Evolutionary conservation across 2,888 invertebrate species (phyloP), one percentile per base, ranked within the genome.

Genomic region (Marronus borbonicus): DNA sequence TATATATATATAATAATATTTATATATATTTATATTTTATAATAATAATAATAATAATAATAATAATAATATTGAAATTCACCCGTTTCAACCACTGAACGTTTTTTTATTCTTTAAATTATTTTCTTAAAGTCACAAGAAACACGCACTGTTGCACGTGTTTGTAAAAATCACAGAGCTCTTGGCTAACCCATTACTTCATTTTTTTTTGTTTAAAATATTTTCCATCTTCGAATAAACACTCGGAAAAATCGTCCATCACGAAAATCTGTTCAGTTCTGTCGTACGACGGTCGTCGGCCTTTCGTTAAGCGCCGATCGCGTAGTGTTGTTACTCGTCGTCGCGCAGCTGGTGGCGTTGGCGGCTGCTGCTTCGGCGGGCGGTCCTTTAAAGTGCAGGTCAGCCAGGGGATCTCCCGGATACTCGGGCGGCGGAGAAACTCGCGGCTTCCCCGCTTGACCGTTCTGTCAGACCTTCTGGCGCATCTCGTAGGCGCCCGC

Each of bases 401-500:
- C 83, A 82, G 83, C 85, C 85, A 85, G 84, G 66, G 88, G 88
- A 79, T 86, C 86, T 80, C 88, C 88, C 77, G 89, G 88, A 82
- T 89, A 89, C 77, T 89, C 88, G 70, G 89, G 88, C 50, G 88
- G 89, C 76, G 88, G 89, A 24, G 88, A 88, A 79, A 87, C 86
- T 78, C 88, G 84, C 55, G 83, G 80, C 79, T 84, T 84, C 81
- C 83, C 84, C 81, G 83, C 83, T 80, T 83, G 84, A 80, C 84
- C 86, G 82, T 87, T 85, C 85, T 89, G 91, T 92, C 91, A 92
- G 88, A 92, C 94, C 89, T 94, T 94, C 87, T 94, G 93, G 81
- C 94, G 92, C 94, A 94, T 93, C 90, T 94, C 94, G 90, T 93
- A 93, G 79, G 94, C 94, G 84, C 93, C 93, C 81, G 94, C 94